A percentile compares a stretch with the other conserved stretches of the same genome.
These are phyloP conservation scores for Xyrauchen texanus DNA, from an alignment of 2,113 vertebrate species.

Conservation along the genomic window DNA sequence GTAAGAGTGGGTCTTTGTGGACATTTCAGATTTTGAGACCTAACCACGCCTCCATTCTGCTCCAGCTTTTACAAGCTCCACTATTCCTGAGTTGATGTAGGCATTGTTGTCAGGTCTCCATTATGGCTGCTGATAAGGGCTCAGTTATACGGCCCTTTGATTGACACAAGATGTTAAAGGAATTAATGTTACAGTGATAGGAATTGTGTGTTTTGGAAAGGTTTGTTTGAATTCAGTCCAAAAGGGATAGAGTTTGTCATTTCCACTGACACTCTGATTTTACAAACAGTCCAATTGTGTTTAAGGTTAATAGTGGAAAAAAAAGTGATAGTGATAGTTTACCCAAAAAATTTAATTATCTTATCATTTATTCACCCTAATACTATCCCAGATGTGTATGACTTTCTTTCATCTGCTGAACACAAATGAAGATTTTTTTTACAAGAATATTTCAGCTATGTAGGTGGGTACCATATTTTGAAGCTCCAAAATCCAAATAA, in stretches of 20 bases:
- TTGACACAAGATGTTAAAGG: constrained; percentile 49
- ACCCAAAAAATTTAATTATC: too few species aligned
- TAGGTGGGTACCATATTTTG: too few species aligned
- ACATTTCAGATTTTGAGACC: background rate
- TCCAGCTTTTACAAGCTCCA: constrained; percentile 17
- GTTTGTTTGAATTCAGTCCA: constrained; percentile 45
- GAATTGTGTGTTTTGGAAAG: constrained; percentile 17
- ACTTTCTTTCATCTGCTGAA: too few species aligned
- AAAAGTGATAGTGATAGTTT: too few species aligned
- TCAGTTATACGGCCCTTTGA: constrained; percentile 29
- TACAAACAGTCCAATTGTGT: too few species aligned
- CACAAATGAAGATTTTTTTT: too few species aligned
- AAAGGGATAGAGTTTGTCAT: constrained; percentile 28
- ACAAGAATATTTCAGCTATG: too few species aligned
- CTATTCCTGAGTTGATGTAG: constrained; percentile 19
- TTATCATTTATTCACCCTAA: too few species aligned
- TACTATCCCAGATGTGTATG: too few species aligned
- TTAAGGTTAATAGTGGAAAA: too few species aligned
- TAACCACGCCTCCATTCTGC: constrained; percentile 10
- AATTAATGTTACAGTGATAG: constrained; percentile 25
- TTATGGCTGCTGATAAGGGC: constrained; percentile 36
- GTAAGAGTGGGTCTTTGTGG: too few species aligned
- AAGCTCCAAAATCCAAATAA: too few species aligned
- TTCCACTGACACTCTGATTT: background rate
- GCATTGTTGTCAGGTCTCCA: constrained; percentile 20